Conservation (phyloP, 1,140 invertebrate species). For the Eurosta solidaginis region DNA sequence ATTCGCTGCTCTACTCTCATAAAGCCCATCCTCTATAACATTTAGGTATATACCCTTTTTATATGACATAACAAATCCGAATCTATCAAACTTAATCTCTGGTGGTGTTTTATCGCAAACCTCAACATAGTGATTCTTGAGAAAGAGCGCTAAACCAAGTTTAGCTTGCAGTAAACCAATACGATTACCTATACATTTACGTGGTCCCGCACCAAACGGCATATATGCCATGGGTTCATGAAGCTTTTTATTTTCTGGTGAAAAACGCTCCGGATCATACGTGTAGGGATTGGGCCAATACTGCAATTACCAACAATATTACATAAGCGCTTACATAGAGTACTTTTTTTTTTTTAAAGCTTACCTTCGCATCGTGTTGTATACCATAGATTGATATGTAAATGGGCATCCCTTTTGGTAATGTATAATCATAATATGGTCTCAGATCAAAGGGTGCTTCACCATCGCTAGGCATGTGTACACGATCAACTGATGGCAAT, state of each 20-base stretch:
- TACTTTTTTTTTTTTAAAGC: not conserved
- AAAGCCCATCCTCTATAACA: constrained; percentile 43
- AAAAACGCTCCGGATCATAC: constrained; percentile 71
- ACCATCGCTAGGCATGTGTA: constrained; percentile 43
- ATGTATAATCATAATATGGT: constrained; percentile 49
- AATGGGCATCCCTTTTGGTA: constrained; percentile 46
- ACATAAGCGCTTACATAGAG: constrained; percentile 59
- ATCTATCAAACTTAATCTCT: constrained; percentile 45
- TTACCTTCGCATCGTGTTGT: constrained; percentile 47
- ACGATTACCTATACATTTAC: constrained; percentile 73
- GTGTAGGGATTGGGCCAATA: constrained; percentile 69
- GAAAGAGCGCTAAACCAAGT: constrained; percentile 47
- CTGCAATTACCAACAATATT: constrained; percentile 63
- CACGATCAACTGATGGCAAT: constrained; percentile 64
- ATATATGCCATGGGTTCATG: constrained; percentile 65
- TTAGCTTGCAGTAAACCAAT: constrained; percentile 51
- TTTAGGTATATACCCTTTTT: constrained; percentile 39
- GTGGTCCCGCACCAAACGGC: constrained; percentile 78
- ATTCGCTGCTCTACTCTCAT: too few relatives aligned
- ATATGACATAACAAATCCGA: constrained; percentile 42
- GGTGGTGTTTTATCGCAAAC: constrained; percentile 38
- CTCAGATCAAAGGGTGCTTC: constrained; percentile 47
- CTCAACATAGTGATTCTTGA: constrained; percentile 47
- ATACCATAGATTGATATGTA: constrained; percentile 52
- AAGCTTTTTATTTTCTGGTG: constrained; percentile 56